These are phyloP conservation scores for Rhizoglyphus robini DNA, from an alignment of 1,140 invertebrate genomes.

Conservation along the genomic window DNA sequence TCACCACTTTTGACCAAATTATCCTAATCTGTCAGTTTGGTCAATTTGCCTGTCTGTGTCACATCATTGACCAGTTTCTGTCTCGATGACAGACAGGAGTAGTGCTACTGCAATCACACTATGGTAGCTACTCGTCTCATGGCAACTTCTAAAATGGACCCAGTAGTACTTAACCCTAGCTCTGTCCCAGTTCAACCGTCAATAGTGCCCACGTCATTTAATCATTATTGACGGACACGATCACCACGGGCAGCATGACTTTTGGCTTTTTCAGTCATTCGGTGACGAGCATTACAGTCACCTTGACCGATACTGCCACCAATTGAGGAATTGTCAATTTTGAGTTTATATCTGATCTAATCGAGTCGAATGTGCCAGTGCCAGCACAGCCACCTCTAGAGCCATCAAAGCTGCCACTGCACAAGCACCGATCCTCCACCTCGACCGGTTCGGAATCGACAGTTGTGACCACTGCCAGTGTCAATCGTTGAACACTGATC, in stretches of 20 bases:
- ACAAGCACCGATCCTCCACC: background rate
- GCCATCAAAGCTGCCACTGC: background rate
- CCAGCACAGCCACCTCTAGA: background rate
- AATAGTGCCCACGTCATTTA: background rate
- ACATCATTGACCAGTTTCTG: background rate
- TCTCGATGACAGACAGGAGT: background rate
- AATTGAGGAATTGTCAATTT: background rate
- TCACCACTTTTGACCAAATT: no score
- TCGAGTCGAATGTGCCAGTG: background rate
- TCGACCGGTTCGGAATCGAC: background rate
- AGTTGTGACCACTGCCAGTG: background rate
- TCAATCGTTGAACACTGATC: constrained; percentile 1
- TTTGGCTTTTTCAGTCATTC: background rate
- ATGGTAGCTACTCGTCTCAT: no score
- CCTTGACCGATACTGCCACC: no score
- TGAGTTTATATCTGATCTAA: background rate
- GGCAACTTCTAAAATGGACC: no score
- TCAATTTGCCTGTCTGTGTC: background rate
- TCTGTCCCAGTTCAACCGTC: background rate
- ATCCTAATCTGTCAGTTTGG: background rate
- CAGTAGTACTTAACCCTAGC: background rate
- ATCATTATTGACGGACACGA: background rate
- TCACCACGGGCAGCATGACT: background rate
- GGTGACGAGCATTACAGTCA: background rate
- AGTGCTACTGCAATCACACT: background rate